phyloP scores from a whole-genome alignment of 2,888 invertebrate genomes.

The Andrena fulva region DNA sequence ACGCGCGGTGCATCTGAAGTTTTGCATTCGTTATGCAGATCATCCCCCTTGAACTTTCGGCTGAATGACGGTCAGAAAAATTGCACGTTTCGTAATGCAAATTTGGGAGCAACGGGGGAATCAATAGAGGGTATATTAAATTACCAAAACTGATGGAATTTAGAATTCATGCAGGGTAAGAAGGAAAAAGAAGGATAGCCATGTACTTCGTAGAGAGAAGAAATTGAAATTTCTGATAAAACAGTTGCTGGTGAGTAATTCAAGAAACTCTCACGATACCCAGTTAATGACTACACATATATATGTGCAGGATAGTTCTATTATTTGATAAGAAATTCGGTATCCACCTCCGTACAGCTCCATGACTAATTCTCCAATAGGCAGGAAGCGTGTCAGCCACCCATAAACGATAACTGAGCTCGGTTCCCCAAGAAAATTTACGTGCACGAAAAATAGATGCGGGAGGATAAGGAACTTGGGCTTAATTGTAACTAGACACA shows the following conservation, averaged over 20 bases:
- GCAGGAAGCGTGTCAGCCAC: conserved; percentile 35
- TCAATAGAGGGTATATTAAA: too few species aligned
- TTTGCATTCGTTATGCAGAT: conserved; percentile 51
- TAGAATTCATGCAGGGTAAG: too few species aligned
- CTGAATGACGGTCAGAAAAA: neutral
- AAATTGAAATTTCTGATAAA: too few species aligned
- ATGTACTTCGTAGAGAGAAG: too few species aligned
- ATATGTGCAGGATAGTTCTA: neutral
- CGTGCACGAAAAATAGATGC: conserved; percentile 50
- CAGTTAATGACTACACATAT: neutral
- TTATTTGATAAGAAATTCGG: conserved; percentile 19
- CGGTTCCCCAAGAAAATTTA: conserved; percentile 38
- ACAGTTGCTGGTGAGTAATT: neutral
- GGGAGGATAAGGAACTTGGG: conserved; percentile 49
- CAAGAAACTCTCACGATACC: neutral
- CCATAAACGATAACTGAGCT: conserved; percentile 31
- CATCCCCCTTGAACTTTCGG: conserved; percentile 40
- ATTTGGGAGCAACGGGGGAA: neutral
- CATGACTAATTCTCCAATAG: conserved; percentile 40
- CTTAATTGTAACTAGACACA: neutral
- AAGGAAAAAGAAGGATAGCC: too few species aligned
- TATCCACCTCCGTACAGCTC: neutral
- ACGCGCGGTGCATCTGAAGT: conserved; percentile 47
- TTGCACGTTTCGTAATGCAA: neutral
- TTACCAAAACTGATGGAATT: too few species aligned